phyloP scores from a whole-genome alignment of 2,888 invertebrate genomes.

The Conus canariensis region DNA sequence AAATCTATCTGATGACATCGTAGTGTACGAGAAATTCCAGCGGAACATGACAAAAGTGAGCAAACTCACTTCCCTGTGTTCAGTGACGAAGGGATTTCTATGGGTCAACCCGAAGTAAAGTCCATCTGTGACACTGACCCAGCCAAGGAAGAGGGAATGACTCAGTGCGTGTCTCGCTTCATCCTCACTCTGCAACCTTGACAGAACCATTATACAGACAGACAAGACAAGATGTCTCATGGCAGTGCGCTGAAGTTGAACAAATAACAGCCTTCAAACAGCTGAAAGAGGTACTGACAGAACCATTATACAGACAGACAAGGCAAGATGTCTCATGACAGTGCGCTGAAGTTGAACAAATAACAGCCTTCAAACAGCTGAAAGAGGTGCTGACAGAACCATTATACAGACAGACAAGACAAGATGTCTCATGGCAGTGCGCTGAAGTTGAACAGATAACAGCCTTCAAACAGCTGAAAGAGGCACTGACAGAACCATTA shows the following conservation, averaged over 20 bases:
- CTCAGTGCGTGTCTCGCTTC: not conserved
- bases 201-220: not conserved
- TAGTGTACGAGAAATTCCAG: conserved; percentile 62
- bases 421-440: conserved; percentile 53
- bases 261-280: conserved; percentile 49
- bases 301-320: not conserved
- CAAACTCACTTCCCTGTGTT: not conserved
- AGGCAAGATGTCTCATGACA: conserved; percentile 48
- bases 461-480: conserved; percentile 53
- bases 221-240: conserved; percentile 45
- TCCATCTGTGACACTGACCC: not conserved
- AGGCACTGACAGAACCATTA: conserved; percentile 1
- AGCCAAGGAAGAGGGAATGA: not conserved
- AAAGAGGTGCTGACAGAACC: conserved; percentile 39
- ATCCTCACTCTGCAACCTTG: not conserved
- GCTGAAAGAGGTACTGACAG: conserved; percentile 46
- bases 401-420: not conserved
- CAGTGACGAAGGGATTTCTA: not conserved
- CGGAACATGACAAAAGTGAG: conserved; percentile 57
- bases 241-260: conserved; percentile 47
- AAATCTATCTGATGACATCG: conserved; percentile 77
- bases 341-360: conserved; percentile 47
- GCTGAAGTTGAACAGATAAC: conserved; percentile 35
- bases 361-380: conserved; percentile 53
- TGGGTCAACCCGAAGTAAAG: not conserved